Base-by-base conservation (phyloP, 2,888 invertebrate species). In the Drosophila affinis region DNA sequence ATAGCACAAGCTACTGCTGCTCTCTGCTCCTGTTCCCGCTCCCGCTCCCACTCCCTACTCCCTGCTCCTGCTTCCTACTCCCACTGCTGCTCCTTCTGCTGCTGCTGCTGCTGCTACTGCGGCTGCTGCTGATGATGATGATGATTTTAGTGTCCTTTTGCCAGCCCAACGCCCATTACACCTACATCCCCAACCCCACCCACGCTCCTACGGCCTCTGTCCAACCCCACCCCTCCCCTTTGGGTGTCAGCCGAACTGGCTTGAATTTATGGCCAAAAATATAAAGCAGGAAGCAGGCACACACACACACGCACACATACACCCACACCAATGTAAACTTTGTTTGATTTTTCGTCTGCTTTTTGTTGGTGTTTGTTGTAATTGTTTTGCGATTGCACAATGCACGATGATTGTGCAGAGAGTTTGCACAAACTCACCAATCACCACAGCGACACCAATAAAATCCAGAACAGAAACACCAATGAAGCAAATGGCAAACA, bases 1-100 rank as follows among this genome's bases (percentile, higher is more conserved):
- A 84, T 88, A 84, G 89, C 78, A 88, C 82, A 84, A 84, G 89
- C 87, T 78, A 79, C 74, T 82, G 75, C 78, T 77, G 87, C 82
- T 74, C 44, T 39, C 21, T 48, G 69, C 62, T 61, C 47, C 69
- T 32, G 32, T 21, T 21, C 82, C 14, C 2, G 34, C 34, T 39
- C 64, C 63, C 54, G 62, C 61, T 58, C 34, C 62, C 18, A 24
- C 72, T 49, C 72, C 29, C 27, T 27, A 52, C n/a, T n/a, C n/a
- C n/a, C 21, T 48, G 69, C 58, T 61, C 47, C 69, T 32, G 32
- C 9, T 21, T 21, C 18, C 18, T 44, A 18, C 27, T 62, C 12
- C 56, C n/a, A 24, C 27, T 45, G 21, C 48, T 56, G 34, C 54
- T 49, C 2, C 51, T 51, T 48, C 51, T 44, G n/a, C 55, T 34